Evolutionary conservation across 2,797 vertebrate genomes (phyloP).

Genomic region (Sciaenops ocellatus): DNA sequence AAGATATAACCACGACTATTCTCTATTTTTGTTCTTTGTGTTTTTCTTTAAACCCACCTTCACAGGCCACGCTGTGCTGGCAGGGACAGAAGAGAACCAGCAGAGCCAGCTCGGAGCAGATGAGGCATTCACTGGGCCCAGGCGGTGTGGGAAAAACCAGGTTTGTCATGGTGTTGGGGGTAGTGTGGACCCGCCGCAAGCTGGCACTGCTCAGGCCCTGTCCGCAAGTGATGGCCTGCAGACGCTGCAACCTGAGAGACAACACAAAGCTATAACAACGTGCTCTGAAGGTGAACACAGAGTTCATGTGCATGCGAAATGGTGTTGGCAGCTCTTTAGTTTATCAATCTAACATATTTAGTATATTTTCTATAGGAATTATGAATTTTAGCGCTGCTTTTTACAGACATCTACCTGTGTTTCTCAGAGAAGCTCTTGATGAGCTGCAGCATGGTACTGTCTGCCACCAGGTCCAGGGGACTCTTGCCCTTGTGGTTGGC

Average conservation of each 20-base stretch:
- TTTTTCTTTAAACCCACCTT: slow-evolving; percentile 84
- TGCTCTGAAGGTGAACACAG: too few species aligned
- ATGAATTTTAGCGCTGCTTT: too few species aligned
- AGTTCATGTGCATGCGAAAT: not conserved
- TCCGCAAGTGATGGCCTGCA: slow-evolving; percentile 85
- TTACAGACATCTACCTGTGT: slow-evolving; percentile 86
- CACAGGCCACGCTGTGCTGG: slow-evolving; percentile 97
- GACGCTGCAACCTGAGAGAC: slow-evolving; percentile 84
- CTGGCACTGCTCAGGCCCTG: slow-evolving; percentile 84
- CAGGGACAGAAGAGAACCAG: slow-evolving; percentile 95
- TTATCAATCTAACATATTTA: not conserved
- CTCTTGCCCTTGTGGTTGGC: slow-evolving; percentile 96
- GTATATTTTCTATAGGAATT: not conserved
- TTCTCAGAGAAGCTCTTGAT: slow-evolving; percentile 95
- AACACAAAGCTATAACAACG: slow-evolving; percentile 5
- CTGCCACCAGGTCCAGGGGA: slow-evolving; percentile 91
- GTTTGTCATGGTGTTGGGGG: slow-evolving; percentile 97
- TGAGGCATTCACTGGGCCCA: slow-evolving; percentile 94
- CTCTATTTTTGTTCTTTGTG: too few species aligned
- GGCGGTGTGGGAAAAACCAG: slow-evolving; percentile 86
- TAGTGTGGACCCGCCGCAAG: slow-evolving; percentile 90
- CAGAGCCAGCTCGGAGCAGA: slow-evolving; percentile 95
- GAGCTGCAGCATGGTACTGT: slow-evolving; percentile 87
- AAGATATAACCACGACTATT: not conserved
- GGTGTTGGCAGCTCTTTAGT: not conserved